Base-by-base conservation (phyloP, 2,797 vertebrate species). In the Gouania willdenowi region DNA sequence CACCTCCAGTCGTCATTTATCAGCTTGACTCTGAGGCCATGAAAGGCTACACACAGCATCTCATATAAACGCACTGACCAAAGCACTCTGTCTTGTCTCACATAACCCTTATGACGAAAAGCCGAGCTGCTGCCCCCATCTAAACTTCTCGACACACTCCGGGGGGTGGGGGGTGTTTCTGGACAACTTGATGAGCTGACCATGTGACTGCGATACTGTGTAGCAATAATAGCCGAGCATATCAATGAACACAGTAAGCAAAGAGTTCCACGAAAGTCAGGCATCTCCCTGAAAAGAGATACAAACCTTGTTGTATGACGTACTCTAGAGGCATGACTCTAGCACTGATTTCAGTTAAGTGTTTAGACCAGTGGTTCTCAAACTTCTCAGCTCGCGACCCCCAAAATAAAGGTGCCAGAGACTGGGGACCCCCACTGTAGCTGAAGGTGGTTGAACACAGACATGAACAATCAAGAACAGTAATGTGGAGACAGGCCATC, bases 81-180 rank as follows among this genome's bases (percentile, higher is more conserved):
- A 22, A 43, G 39, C 44, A 6, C 18, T 12, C 25, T 11, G 25
- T 23, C 38, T 23, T 2, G 45, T 60, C 53, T 65, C 50, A 58
- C 37, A 59, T 66, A 50, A 53, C 59, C 32, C 69, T 14, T 8
- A 45, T 65, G 66, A 63, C 4, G 10, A 71, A 75, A 75, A 45
- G 54, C 66, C 66, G 67, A 23, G 48, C 24, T 5, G 12, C 37
- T 32, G 55, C 41, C 47, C 28, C 49, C 45, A 38, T 52, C 69
- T 65, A 38, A 2, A 27, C 45, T 71, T 74, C 53, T 56, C 52
- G 50, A 31, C 55, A 61, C 54, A 29, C 38, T 45, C 4, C 29
- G 42, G 28, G n/a, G 27, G 18, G 26, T 19, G 44, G 45, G 50
- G 47, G 45, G 29, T 4, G 31, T 75, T 73, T 79, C 55, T 66